Base-by-base conservation (phyloP, 1,140 invertebrate species). In the Nylanderia fulva region DNA sequence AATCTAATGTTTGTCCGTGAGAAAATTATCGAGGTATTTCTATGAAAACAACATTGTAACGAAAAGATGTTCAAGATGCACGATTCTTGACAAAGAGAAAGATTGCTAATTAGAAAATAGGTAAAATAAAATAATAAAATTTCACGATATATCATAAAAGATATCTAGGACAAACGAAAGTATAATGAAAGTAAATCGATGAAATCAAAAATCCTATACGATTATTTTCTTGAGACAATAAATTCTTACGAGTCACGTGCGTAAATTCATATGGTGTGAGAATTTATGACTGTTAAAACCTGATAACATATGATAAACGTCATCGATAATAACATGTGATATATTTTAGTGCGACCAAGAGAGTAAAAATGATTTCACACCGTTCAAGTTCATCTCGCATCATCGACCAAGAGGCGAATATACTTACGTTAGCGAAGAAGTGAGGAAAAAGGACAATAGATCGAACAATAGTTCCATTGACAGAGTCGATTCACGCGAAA, bases 381-480 rank as follows among this genome's bases (percentile, higher is more conserved):
- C 56, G 6, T 29, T 9, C 18, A 63, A 76, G 13, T 76, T 63
- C 18, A 61, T 24, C 0, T 61, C 24, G 33, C 4, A 60, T 58
- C 21, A 5, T 21, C 13, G 6, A 45, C 42, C 15, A 29, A 3
- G 5, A 27, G 13, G 6, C 42, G n/a, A 64, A 52, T 29, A 39
- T 36, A 36, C 4, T 15, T 64, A 27, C 18, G 4, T 48, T 9
- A n/a, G 18, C 21, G 24, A 21, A 2, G 8, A 33, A 60, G 21
- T 2, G 13, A 24, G 11, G 24, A 8, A 6, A 6, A n/a, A 11
- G 18, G 9, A 69, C 15, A 27, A 66, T 21, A 56, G 18, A 56
- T 15, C 69, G 5, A 72, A 82, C 77, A 82, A 82, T 82, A 82
- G 36, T 13, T 39, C 24, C 2, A 58, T 82, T 82, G 66, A 72